These are phyloP conservation scores for Periphyllus acericola DNA, from an alignment of 2,888 invertebrate genomes.

Conservation along the genomic window DNA sequence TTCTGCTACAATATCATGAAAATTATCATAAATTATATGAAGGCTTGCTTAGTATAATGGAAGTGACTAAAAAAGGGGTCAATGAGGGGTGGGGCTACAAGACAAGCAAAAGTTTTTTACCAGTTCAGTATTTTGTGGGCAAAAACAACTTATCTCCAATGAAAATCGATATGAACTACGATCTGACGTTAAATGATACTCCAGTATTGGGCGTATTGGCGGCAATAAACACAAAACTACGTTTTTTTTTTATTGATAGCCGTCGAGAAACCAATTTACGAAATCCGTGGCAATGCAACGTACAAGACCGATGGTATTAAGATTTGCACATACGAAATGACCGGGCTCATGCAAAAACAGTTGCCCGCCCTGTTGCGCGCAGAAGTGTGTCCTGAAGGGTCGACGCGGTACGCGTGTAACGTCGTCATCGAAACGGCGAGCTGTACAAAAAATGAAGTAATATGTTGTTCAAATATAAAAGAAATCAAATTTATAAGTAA, in stretches of 20 bases:
- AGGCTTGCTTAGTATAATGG: too few species aligned
- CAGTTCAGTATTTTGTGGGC: too few species aligned
- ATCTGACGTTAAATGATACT: not conserved
- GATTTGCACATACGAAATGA: not conserved
- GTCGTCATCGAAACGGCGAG: not conserved
- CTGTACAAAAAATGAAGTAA: conserved; percentile 25
- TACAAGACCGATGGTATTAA: not conserved
- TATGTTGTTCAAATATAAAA: not conserved
- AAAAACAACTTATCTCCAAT: too few species aligned
- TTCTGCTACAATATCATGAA: too few species aligned
- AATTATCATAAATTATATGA: too few species aligned
- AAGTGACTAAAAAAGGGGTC: too few species aligned
- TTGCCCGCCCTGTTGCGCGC: not conserved
- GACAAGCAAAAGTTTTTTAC: too few species aligned
- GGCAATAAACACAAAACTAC: not conserved
- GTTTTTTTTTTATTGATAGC: not conserved
- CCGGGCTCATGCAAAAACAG: not conserved
- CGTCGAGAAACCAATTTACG: conserved; percentile 13
- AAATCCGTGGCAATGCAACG: not conserved
- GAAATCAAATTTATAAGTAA: not conserved
- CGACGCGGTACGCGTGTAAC: conserved; percentile 21
- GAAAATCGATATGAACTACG: not conserved
- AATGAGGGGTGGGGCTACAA: too few species aligned
- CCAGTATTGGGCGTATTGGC: too few species aligned
- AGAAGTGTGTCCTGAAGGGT: conserved; percentile 18